Base-by-base conservation (phyloP, 2,888 invertebrate genomes). In the Microdon myrmicae region DNA sequence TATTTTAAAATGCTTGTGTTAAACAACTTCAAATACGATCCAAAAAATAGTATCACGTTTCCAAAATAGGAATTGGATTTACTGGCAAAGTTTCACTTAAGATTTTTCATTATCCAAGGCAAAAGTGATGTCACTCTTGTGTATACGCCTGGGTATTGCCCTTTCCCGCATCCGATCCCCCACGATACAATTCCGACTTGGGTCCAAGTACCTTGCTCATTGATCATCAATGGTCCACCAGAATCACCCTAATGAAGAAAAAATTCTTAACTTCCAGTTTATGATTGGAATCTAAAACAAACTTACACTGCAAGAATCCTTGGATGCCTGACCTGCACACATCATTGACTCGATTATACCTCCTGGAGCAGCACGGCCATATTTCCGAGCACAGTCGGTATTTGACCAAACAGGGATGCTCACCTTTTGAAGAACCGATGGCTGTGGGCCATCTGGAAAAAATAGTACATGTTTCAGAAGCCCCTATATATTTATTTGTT, bases 121-220 rank as follows among this genome's bases (percentile, higher is more conserved):
- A 92, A 78, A 82, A 92, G 90, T 69, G 88, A 84, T 34, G 91
- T 89, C 56, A 93, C 88, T 69, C 93, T 85, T 0, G 93, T 91
- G 79, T 94, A 94, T 2, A 94, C 94, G 9, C 94, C 94, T 0
- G 93, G 94, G 80, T 92, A 94, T 74, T 92, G 92, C 12, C 92
- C 92, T 81, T 93, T 92, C 48, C 93, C 93, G 75, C 94, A 94
- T 23, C 92, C 93, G 70, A 94, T 93, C 64, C 94, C 94, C 92
- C 93, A 94, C 8, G 92, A 92, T 12, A 94, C 94, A 37, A 94
- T 87, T 43, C 94, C 94, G 10, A 91, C 89, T 81, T 93, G 93
- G 0, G 86, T 88, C 89, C 92, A 92, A 56, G 85, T 85, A 3
- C 86, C 86, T 22, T 85, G 86, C 48, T 88, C 87, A 72, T 87